Conservation (phyloP, 1,140 invertebrate genomes). For the Drosophila santomea region DNA sequence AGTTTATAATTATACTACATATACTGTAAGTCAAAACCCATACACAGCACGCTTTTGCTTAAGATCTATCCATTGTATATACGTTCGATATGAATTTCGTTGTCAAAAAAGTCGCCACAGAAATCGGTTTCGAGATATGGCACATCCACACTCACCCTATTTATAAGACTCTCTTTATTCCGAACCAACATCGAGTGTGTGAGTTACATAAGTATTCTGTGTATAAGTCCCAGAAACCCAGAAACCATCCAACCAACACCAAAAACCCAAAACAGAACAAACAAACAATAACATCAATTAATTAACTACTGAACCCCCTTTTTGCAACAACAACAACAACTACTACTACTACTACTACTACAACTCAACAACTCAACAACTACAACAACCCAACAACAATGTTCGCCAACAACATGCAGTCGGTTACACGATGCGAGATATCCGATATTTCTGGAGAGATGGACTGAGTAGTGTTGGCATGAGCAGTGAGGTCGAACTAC, state of each 20-base stretch:
- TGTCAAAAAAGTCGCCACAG: slow-evolving; percentile 44
- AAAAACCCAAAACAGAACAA: slow-evolving; percentile 36
- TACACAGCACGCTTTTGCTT: slow-evolving; percentile 66
- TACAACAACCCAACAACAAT: slow-evolving; percentile 42
- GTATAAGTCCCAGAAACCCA: slow-evolving; percentile 31
- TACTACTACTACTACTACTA: slow-evolving; percentile 37
- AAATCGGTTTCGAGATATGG: slow-evolving; percentile 13
- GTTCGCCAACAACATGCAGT: slow-evolving; percentile 86
- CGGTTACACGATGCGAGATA: slow-evolving; percentile 99
- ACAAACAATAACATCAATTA: slow-evolving; percentile 71
- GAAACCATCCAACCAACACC: slow-evolving; percentile 12
- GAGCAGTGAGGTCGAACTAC: slow-evolving; percentile 95
- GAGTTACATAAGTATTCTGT: slow-evolving; percentile 29
- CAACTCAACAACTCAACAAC: slow-evolving; percentile 35
- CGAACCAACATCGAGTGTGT: slow-evolving; percentile 35
- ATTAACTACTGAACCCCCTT: slow-evolving; percentile 78
- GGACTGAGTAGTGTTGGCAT: slow-evolving; percentile 95
- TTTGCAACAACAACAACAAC: slow-evolving; percentile 68
- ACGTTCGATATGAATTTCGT: slow-evolving; percentile 35
- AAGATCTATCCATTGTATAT: slow-evolving; percentile 63
- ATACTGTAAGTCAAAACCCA: slow-evolving; percentile 38
- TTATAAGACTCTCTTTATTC: slow-evolving; percentile 35
- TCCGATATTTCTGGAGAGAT: slow-evolving; percentile 97
- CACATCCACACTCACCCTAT: slow-evolving; percentile 5
- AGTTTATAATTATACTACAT: slow-evolving; percentile 29